Evolutionary conservation across 1,140 invertebrate genomes (phyloP).

Genomic region (Dinoponera quadriceps): DNA sequence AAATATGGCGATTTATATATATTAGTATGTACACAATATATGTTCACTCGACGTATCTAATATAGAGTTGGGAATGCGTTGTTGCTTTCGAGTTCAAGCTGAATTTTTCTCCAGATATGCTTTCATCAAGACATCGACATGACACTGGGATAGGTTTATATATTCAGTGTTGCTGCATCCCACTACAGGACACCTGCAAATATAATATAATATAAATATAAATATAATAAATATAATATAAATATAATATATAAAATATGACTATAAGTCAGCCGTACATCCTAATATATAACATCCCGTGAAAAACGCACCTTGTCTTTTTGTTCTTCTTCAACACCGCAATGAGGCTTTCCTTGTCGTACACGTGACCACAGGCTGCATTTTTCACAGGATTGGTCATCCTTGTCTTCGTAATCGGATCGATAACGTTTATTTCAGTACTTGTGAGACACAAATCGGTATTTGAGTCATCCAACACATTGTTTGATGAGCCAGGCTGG

Average conservation of each 20-base stretch:
- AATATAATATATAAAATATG: slow-evolving; percentile 46
- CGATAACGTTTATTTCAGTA: slow-evolving; percentile 80
- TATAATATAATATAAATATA: slow-evolving; percentile 15
- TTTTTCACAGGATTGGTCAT: slow-evolving; percentile 87
- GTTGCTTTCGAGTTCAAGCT: slow-evolving; percentile 27
- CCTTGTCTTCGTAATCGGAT: slow-evolving; percentile 86
- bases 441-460: slow-evolving; percentile 75
- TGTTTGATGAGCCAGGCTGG: slow-evolving; percentile 38
- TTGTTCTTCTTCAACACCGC: slow-evolving; percentile 81
- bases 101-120: slow-evolving; percentile 71
- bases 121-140: slow-evolving; percentile 74
- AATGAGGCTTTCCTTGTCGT: slow-evolving; percentile 84
- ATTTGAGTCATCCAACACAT: slow-evolving; percentile 49
- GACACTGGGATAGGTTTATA: slow-evolving; percentile 70
- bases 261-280: slow-evolving; percentile 12
- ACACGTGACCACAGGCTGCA: slow-evolving; percentile 86
- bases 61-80: not conserved
- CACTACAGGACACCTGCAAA: slow-evolving; percentile 80
- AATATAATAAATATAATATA: no score
- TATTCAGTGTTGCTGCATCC: slow-evolving; percentile 79
- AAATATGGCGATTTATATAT: not conserved
- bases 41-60: not conserved
- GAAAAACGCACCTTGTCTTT: slow-evolving; percentile 79
- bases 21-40: not conserved
- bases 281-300: not conserved